phyloP scores from a whole-genome alignment of 2,888 invertebrate genomes.

The Lithosia quadra region DNA sequence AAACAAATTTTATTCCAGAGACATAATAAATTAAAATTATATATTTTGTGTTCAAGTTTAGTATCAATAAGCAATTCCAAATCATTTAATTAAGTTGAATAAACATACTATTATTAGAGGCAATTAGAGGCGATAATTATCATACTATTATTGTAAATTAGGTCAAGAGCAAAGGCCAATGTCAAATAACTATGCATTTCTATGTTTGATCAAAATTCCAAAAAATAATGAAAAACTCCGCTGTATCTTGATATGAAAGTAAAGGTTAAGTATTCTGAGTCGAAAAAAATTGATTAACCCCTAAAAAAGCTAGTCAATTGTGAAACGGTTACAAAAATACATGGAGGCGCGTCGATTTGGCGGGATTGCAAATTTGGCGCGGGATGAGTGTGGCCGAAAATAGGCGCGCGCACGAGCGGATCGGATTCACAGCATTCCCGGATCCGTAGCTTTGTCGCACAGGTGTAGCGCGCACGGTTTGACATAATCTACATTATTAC shows the following conservation, averaged over 20 bases:
- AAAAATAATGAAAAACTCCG: slow-evolving; percentile 23
- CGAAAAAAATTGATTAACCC: slow-evolving; percentile 50
- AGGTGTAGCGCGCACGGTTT: slow-evolving; percentile 49
- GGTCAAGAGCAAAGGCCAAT: slow-evolving; percentile 80
- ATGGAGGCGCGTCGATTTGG: slow-evolving; percentile 81
- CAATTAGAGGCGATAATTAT: slow-evolving; percentile 17
- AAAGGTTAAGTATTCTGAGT: slow-evolving; percentile 56
- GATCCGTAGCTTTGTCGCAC: slow-evolving; percentile 66
- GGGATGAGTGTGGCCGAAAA: slow-evolving; percentile 78
- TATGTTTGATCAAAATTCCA: slow-evolving; percentile 21
- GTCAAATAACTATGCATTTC: slow-evolving; percentile 63
- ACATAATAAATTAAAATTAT: background rate
- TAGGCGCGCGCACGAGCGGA: slow-evolving; percentile 78
- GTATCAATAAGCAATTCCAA: background rate
- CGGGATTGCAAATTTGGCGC: slow-evolving; percentile 86
- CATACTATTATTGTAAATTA: slow-evolving; percentile 53
- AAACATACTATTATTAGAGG: no score
- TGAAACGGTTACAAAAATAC: slow-evolving; percentile 84
- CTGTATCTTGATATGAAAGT: slow-evolving; percentile 35
- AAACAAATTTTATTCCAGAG: background rate
- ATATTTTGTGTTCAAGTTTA: background rate
- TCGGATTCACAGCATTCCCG: slow-evolving; percentile 83
- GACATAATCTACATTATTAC: background rate
- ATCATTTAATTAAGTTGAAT: no score
- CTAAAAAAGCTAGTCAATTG: slow-evolving; percentile 69